Conservation (phyloP, 1,140 invertebrate species). For the Myzus persicae region DNA sequence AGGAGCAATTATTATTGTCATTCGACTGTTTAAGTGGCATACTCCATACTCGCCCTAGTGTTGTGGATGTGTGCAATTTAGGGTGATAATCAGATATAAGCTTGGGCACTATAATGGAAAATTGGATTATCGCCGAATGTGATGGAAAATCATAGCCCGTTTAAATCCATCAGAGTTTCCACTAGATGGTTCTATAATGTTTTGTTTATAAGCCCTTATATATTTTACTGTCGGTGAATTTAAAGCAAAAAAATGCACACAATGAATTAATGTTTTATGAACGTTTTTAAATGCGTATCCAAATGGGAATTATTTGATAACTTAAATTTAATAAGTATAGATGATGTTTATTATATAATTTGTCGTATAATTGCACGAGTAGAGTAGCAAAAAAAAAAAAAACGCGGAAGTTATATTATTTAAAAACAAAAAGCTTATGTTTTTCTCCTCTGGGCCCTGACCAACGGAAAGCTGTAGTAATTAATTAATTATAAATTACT, state of each 20-base stretch:
- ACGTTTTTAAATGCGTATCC: neutral
- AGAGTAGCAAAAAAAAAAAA: neutral
- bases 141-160: neutral
- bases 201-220: neutral
- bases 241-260: neutral
- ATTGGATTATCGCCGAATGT: slow-evolving; percentile 42
- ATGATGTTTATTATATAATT: neutral
- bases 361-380: neutral
- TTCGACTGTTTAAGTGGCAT: slow-evolving; percentile 29
- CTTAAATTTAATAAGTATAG: neutral
- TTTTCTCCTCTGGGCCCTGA: neutral
- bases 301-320: neutral
- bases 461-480: neutral
- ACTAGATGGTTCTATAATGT: neutral
- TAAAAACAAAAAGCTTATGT: neutral
- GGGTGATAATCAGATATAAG: slow-evolving; percentile 44
- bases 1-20: slow-evolving; percentile 22
- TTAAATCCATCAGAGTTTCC: neutral
- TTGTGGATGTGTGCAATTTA: slow-evolving; percentile 35
- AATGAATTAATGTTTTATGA: neutral
- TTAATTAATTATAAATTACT: neutral
- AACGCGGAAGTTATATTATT: neutral
- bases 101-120: slow-evolving; percentile 24
- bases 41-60: neutral
- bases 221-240: neutral